Percentiles rank a stretch among this genome's conserved stretches.
These are phyloP conservation scores for Aphaenogaster ashmeadi DNA, from an alignment of 1,140 invertebrate genomes.

Conservation along the genomic window DNA sequence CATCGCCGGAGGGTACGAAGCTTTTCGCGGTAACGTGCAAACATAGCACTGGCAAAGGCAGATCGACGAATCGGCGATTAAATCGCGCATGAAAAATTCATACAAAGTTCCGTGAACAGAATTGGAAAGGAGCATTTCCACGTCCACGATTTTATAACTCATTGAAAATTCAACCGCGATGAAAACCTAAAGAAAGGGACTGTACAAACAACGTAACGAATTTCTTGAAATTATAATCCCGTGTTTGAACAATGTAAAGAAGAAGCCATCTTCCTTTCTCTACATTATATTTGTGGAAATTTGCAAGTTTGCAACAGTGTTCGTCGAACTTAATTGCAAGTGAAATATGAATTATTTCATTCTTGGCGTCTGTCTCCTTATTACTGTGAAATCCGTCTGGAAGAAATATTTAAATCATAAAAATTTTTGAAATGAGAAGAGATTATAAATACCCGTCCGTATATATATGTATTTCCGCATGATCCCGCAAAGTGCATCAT, in stretches of 20 bases:
- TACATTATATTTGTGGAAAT: background rate
- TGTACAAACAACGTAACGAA: background rate
- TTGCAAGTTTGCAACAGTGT: too few species aligned
- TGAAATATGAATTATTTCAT: conserved; percentile 13
- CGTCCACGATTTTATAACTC: conserved; percentile 22
- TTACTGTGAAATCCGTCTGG: background rate
- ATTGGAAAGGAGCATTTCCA: conserved; percentile 33
- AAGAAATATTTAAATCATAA: background rate
- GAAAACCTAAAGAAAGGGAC: background rate
- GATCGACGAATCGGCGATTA: conserved; percentile 50
- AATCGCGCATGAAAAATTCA: conserved; percentile 63
- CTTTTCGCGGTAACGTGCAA: conserved; percentile 39
- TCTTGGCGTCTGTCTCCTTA: background rate
- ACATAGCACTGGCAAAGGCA: conserved; percentile 14
- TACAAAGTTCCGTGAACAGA: conserved; percentile 20
- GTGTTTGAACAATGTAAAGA: background rate
- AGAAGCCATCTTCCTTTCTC: background rate
- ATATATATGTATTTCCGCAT: background rate
- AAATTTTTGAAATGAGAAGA: background rate
- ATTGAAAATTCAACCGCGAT: conserved; percentile 31
- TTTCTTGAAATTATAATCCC: conserved; percentile 7
- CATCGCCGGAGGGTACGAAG: background rate
- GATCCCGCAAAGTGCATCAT: background rate
- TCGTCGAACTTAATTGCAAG: background rate
- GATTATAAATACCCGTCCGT: background rate